Evolutionary conservation across 2,888 invertebrate genomes (phyloP).

Genomic region (Oasisia sp.): DNA sequence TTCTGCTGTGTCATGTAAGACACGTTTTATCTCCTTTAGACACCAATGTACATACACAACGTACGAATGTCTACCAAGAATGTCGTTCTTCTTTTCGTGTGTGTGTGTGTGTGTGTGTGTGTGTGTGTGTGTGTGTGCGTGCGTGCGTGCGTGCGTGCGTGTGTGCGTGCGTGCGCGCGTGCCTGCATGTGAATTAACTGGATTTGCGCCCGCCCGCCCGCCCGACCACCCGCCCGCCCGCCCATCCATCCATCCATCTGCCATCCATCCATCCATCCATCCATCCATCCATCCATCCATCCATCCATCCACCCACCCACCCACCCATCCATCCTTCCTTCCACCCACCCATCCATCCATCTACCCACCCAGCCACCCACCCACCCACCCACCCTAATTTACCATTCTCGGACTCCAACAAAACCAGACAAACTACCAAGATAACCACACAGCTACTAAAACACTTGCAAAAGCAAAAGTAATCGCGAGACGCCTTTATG

Average conservation of each 20-base stretch:
- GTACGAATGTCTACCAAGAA: not conserved
- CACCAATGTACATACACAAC: not conserved
- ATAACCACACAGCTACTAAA: not conserved
- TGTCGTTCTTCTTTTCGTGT: no score
- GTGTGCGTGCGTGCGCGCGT: no score
- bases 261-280: not conserved
- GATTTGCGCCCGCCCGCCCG: no score
- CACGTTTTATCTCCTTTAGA: not conserved
- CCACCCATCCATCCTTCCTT: not conserved
- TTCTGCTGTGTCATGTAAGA: not conserved
- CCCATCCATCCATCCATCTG: not conserved
- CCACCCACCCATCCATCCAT: not conserved
- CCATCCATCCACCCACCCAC: not conserved
- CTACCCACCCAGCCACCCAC: not conserved
- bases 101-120: constrained; percentile 13
- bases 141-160: no score
- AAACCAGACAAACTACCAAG: not conserved
- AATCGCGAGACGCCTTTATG: not conserved
- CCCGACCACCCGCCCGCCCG: no score
- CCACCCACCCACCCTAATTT: constrained; percentile 18
- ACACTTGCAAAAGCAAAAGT: not conserved
- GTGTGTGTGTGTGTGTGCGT: no score
- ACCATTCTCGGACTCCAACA: not conserved
- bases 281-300: not conserved
- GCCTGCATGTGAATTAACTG: no score